Percentiles rank a stretch among this genome's conserved stretches.
Evolutionary conservation across 2,888 invertebrate genomes (phyloP).

Genomic region (Patella ulyssiponensis): DNA sequence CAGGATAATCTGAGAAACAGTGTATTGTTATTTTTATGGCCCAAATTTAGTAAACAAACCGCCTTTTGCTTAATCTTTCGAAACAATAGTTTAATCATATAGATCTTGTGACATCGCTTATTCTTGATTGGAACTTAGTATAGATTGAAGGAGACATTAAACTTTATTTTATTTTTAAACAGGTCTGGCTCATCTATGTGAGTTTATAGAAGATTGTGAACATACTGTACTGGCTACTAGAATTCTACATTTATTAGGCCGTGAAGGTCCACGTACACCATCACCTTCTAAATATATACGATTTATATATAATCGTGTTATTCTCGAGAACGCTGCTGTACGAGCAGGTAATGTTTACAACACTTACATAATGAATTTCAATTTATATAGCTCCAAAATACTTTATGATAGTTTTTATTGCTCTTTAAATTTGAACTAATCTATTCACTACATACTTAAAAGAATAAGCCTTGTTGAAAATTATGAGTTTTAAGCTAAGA

Average conservation of each 20-base stretch:
- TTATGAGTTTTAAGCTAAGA: too few species aligned
- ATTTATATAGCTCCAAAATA: too few species aligned
- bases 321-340: constrained; percentile 95
- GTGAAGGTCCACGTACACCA: constrained; percentile 96
- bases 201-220: constrained; percentile 99
- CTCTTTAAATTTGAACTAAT: too few species aligned
- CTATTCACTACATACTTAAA: too few species aligned
- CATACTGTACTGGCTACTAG: constrained; percentile 96
- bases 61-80: neutral
- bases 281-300: constrained; percentile 86
- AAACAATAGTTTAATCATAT: neutral
- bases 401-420: too few species aligned
- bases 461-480: too few species aligned
- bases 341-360: constrained; percentile 83
- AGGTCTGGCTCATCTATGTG: constrained; percentile 93
- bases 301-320: constrained; percentile 83
- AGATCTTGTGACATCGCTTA: neutral
- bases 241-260: constrained; percentile 94
- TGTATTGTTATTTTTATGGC: too few species aligned
- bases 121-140: neutral
- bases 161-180: neutral
- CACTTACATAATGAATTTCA: too few species aligned
- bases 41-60: too few species aligned
- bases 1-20: too few species aligned
- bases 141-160: neutral